Percentiles rank a stretch among this genome's conserved stretches.
These are phyloP conservation scores for Chymomyza procnemis DNA, from an alignment of 2,888 invertebrate species.

Conservation along the genomic window DNA sequence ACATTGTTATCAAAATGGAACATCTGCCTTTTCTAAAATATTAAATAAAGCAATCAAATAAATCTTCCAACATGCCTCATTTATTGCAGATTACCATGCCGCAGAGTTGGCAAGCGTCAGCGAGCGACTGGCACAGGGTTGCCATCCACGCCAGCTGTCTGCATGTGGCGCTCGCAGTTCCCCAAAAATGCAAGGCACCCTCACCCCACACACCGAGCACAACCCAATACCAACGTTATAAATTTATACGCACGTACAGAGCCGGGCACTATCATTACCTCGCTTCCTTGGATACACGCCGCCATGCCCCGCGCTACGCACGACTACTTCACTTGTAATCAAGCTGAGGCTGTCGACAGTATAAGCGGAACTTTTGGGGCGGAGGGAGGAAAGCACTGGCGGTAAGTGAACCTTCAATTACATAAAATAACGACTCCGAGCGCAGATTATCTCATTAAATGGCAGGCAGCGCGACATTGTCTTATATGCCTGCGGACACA, in stretches of 20 bases:
- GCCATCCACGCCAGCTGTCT: slow-evolving; percentile 19
- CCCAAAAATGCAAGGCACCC: slow-evolving; percentile 28
- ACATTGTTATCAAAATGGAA: slow-evolving; percentile 42
- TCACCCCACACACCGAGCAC: slow-evolving; percentile 13
- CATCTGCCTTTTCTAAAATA: slow-evolving; percentile 71
- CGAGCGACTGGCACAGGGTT: slow-evolving; percentile 1
- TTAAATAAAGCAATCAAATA: slow-evolving; percentile 76
- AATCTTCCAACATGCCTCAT: slow-evolving; percentile 77
- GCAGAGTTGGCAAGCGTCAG: neutral
- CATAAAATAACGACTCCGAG: slow-evolving; percentile 58
- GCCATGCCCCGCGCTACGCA: neutral
- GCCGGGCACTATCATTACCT: slow-evolving; percentile 62
- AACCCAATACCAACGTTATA: slow-evolving; percentile 5
- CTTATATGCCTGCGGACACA: slow-evolving; percentile 2
- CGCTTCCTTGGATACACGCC: slow-evolving; percentile 2
- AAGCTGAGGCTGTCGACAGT: slow-evolving; percentile 16
- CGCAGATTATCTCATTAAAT: slow-evolving; percentile 76
- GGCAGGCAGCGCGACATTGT: neutral
- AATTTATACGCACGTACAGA: slow-evolving; percentile 60
- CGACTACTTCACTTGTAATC: slow-evolving; percentile 42
- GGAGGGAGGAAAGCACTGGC: slow-evolving; percentile 6
- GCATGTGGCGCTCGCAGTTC: slow-evolving; percentile 37
- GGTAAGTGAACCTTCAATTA: slow-evolving; percentile 72
- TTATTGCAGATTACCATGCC: slow-evolving; percentile 76
- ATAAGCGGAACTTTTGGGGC: neutral